Percentiles rank a stretch among this genome's conserved stretches.
These are phyloP conservation scores for Siphlonurus alternatus DNA, from an alignment of 2,888 invertebrate species.

Conservation along the genomic window DNA sequence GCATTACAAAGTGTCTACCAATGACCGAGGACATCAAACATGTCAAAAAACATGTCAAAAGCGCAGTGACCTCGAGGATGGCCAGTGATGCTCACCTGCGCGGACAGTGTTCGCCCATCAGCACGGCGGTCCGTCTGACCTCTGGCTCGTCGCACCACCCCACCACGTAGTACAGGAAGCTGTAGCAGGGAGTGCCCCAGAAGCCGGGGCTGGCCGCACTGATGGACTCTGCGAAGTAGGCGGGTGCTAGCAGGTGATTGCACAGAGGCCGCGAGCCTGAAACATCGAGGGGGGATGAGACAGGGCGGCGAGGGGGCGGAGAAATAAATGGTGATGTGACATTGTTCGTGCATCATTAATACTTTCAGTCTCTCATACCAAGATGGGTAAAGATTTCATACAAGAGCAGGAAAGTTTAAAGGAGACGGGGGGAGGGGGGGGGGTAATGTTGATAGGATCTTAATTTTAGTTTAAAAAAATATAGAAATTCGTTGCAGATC, in stretches of 20 bases:
- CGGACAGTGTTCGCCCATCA: slow-evolving; percentile 31
- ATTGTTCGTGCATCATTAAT: not conserved
- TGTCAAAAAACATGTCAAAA: too few species aligned
- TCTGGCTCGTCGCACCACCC: slow-evolving; percentile 20
- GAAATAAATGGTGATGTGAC: too few species aligned
- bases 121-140: not conserved
- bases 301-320: not conserved
- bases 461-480: too few species aligned
- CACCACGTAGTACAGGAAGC: slow-evolving; percentile 10
- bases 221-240: slow-evolving; percentile 16
- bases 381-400: too few species aligned
- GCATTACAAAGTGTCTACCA: too few species aligned
- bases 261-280: slow-evolving; percentile 12
- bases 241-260: slow-evolving; percentile 12
- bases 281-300: too few species aligned
- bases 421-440: too few species aligned
- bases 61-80: too few species aligned
- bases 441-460: too few species aligned
- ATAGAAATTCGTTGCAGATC: too few species aligned
- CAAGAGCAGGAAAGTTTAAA: too few species aligned
- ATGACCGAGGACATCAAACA: too few species aligned
- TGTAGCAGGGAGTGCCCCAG: slow-evolving; percentile 11
- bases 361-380: not conserved
- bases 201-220: slow-evolving; percentile 11
- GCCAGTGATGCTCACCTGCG: slow-evolving; percentile 8